Evolutionary conservation across 30 jellyfish, hydroid and myxozoan genomes (phyloP), one percentile per base, ranked within the genome.

Genomic region (Hydractinia symbiolongicarpus): DNA sequence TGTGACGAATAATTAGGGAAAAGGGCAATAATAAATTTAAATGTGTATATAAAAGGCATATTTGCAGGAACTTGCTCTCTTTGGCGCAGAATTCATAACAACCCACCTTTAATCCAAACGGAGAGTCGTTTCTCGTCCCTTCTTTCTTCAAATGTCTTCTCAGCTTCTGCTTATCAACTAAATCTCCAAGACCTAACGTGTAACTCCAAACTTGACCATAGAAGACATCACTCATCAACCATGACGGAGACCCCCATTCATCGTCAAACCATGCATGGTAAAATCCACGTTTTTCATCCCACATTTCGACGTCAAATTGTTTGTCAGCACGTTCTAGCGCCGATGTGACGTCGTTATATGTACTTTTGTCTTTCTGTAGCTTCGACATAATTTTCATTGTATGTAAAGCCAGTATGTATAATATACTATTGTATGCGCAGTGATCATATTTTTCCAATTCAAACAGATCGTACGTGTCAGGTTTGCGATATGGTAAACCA

Each of bases 261-360:
- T 91, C 96, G 70, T 93, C 98, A 58, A 93, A 93, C 98, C 98
- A 93, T 5, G 98, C 96, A 64, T 93, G 98, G 70, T 93, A 93
- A 81, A 93, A 93, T 2, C 87, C 94, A 55, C 86, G 88, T 66
- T 81, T 87, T 21, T 93, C 96, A 70, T 93, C 96, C 98, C 98
- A 93, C 98, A 93, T 93, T 85, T 93, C 98, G 44, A 93, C 83
- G 52, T 93, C 98, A 14, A 93, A 74, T 60, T 86, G 86, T 54
- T 88, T 73, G n/a, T 78, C 86, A 11, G 96, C 98, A 83, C 93
- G 75, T 49, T 84, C 94, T 54, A 77, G 86, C 30, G 96, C 96
- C 60, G 44, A 71, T 15, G 83, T 84, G 4, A 84, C 88, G 49
- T 80, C 89, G 21, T 67, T 84, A 4, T 84, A 67, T 14, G 79